These are phyloP conservation scores for Hetaerina americana DNA, from an alignment of 1,140 invertebrate species.

Conservation along the genomic window DNA sequence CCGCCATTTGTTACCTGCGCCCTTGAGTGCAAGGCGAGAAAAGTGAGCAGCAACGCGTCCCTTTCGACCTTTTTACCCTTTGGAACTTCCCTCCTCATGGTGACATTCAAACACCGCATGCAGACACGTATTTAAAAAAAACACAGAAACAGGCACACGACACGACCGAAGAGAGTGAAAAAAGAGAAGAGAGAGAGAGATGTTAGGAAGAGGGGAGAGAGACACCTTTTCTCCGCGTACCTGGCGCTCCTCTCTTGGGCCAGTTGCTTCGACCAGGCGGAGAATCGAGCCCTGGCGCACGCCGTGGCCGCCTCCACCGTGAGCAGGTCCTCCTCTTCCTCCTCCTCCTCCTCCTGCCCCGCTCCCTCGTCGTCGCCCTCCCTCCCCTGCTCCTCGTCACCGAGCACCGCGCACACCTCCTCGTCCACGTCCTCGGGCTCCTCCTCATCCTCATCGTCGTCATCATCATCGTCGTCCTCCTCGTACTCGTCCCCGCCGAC, in stretches of 20 bases:
- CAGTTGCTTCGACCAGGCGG: not conserved
- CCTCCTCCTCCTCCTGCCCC: not conserved
- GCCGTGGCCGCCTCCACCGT: not conserved
- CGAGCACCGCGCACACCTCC: slow-evolving; percentile 25
- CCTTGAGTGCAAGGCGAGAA: too few relatives aligned
- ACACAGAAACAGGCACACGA: too few relatives aligned
- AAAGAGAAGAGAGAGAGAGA: too few relatives aligned
- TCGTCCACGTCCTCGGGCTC: slow-evolving; percentile 27
- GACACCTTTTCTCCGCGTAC: not conserved
- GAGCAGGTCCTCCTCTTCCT: not conserved
- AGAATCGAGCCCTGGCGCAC: not conserved
- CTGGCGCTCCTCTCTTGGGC: not conserved
- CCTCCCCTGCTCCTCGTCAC: slow-evolving; percentile 19
- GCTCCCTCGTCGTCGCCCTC: slow-evolving; percentile 28
- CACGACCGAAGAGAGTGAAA: too few relatives aligned
- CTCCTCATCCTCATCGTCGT: slow-evolving; percentile 11
- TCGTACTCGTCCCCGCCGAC: not conserved
- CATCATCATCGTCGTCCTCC: slow-evolving; percentile 24
- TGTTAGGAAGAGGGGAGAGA: too few relatives aligned
- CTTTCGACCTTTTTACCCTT: too few relatives aligned
- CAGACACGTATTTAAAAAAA: too few relatives aligned
- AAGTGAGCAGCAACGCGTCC: too few relatives aligned
- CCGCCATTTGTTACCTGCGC: too few relatives aligned
- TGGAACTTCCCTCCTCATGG: too few relatives aligned
- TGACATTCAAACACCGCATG: too few relatives aligned